Percentiles rank a stretch among this genome's conserved stretches.
phyloP scores from a whole-genome alignment of 2,797 vertebrate genomes.

The Iguana delicatissima region DNA sequence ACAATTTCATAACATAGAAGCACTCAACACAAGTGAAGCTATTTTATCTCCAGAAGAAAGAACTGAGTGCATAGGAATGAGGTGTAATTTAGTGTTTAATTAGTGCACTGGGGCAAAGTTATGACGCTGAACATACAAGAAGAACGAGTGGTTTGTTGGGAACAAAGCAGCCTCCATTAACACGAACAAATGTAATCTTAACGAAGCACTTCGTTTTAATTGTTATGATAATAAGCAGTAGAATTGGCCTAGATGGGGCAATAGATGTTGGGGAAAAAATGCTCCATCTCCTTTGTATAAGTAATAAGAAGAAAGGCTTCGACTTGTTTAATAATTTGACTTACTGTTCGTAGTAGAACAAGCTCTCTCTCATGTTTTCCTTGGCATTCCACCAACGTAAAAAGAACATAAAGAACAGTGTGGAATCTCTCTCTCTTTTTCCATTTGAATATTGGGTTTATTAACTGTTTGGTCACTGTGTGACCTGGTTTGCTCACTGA shows the following conservation, averaged over 20 bases:
- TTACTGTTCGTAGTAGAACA: too few species aligned
- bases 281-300: too few species aligned
- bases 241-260: background rate
- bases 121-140: background rate
- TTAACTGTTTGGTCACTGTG: too few species aligned
- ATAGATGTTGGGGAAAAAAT: too few species aligned
- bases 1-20: background rate
- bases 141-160: background rate
- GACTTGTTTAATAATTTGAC: too few species aligned
- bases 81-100: conserved; percentile 3
- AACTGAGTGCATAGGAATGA: background rate
- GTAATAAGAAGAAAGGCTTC: too few species aligned
- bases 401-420: too few species aligned
- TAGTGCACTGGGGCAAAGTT: background rate
- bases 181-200: background rate
- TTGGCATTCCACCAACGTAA: too few species aligned
- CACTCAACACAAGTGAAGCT: background rate
- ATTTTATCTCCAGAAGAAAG: background rate
- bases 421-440: too few species aligned
- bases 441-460: too few species aligned
- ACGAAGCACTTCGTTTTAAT: background rate
- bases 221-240: background rate
- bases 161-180: background rate
- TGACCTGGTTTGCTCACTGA: too few species aligned
- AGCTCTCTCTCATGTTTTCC: too few species aligned